Percentiles rank a stretch among this genome's conserved stretches.
phyloP scores from a whole-genome alignment of 2,888 invertebrate species.

The Odontothrips loti region DNA sequence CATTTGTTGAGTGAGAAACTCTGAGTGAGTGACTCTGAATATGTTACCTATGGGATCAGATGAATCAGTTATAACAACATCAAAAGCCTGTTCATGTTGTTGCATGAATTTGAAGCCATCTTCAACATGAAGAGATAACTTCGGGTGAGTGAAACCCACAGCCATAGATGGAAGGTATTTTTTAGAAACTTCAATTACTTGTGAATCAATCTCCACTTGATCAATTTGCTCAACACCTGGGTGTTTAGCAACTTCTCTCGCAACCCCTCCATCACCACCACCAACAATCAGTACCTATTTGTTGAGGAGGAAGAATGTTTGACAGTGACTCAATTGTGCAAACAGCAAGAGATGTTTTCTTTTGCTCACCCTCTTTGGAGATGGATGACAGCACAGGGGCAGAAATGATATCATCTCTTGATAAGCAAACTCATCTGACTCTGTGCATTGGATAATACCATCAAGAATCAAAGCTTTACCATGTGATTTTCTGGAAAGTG shows the following conservation, averaged over 20 bases:
- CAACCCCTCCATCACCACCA: constrained; percentile 97
- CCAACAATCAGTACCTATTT: constrained; percentile 82
- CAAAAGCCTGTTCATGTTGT: constrained; percentile 77
- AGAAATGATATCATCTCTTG: constrained; percentile 98
- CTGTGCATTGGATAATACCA: constrained; percentile 94
- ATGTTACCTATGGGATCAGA: constrained; percentile 86
- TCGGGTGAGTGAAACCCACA: constrained; percentile 74
- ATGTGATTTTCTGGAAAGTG: constrained; percentile 60
- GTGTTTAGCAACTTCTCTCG: constrained; percentile 91
- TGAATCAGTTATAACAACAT: constrained; percentile 97
- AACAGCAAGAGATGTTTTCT: neutral
- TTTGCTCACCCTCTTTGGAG: constrained; percentile 75
- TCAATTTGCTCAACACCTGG: constrained; percentile 79
- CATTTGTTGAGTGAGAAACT: too few species aligned
- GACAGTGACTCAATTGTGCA: neutral
- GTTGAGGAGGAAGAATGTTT: constrained; percentile 27
- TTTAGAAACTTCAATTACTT: constrained; percentile 86
- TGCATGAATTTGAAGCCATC: constrained; percentile 96
- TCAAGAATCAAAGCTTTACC: constrained; percentile 87
- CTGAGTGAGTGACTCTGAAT: neutral
- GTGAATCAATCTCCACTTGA: constrained; percentile 90
- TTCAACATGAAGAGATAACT: constrained; percentile 75
- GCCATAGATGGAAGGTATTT: constrained; percentile 89
- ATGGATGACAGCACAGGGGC: constrained; percentile 84
- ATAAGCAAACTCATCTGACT: constrained; percentile 94